These are phyloP conservation scores for Hiodon tergisus DNA, from an alignment of 2,113 vertebrate species.

Conservation along the genomic window DNA sequence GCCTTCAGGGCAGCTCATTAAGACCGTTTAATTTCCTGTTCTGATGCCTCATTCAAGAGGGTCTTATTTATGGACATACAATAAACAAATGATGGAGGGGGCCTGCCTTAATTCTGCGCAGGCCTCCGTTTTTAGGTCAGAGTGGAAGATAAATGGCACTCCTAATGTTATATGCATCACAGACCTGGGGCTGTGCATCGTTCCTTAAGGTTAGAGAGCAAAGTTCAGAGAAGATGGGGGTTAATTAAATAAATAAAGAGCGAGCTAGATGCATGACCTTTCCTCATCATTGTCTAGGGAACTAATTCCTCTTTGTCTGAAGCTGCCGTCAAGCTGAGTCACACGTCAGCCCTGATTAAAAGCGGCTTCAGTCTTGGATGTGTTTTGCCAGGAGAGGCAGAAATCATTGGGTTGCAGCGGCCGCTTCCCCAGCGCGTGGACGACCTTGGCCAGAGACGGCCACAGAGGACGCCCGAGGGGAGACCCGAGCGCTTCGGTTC, in stretches of 20 bases:
- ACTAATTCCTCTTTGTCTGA: constrained; percentile 45
- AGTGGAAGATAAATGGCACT: neutral
- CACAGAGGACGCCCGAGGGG: neutral
- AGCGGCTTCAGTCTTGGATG: constrained; percentile 52
- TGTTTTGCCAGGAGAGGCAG: constrained; percentile 33
- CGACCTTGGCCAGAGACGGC: constrained; percentile 11
- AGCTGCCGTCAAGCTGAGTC: constrained; percentile 69
- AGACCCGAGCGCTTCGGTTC: too few species aligned
- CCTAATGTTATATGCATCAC: neutral
- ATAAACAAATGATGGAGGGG: neutral
- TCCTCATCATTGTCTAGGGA: constrained; percentile 59
- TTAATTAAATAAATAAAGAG: constrained; percentile 44
- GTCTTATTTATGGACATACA: neutral
- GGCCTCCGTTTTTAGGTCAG: constrained; percentile 7
- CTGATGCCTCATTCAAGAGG: neutral
- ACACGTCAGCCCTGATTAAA: constrained; percentile 71
- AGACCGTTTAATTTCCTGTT: too few species aligned
- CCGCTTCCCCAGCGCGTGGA: neutral
- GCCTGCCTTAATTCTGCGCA: neutral
- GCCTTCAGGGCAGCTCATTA: too few species aligned
- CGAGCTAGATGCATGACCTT: constrained; percentile 58
- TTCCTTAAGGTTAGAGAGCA: constrained; percentile 33
- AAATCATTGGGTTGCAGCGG: neutral
- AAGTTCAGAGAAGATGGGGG: constrained; percentile 33
- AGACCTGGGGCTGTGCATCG: constrained; percentile 9